A percentile compares a stretch with the other conserved stretches of the same genome.
Conservation (phyloP, 1,140 invertebrate genomes). For the Drosophila melanica region DNA sequence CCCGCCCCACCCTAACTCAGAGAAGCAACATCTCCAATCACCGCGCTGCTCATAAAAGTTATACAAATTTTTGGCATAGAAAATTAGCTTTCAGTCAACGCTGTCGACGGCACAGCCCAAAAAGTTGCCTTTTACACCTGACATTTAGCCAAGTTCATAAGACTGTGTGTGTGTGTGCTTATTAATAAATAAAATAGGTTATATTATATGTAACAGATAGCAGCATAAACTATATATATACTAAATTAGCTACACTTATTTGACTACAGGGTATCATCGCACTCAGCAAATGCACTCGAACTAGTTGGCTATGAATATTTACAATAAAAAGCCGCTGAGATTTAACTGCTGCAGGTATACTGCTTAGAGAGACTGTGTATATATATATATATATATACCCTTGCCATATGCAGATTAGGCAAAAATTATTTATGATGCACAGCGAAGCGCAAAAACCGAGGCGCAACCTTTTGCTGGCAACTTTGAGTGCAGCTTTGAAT, state of each 20-base stretch:
- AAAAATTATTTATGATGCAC: conserved; percentile 72
- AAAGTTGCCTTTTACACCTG: conserved; percentile 48
- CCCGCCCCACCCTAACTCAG: background rate
- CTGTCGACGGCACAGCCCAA: conserved; percentile 15
- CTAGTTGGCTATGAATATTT: conserved; percentile 29
- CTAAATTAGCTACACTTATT: too few species aligned
- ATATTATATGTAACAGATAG: background rate
- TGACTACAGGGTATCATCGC: too few species aligned
- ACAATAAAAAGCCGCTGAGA: conserved; percentile 43
- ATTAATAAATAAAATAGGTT: background rate
- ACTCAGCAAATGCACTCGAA: background rate
- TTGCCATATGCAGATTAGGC: conserved; percentile 70
- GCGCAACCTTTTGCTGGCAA: background rate
- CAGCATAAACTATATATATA: too few species aligned
- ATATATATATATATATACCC: background rate
- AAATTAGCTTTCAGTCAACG: conserved; percentile 67
- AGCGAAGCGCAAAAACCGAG: conserved; percentile 39
- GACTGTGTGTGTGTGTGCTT: background rate
- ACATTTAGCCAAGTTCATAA: background rate
- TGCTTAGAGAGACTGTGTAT: conserved; percentile 7
- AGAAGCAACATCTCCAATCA: background rate
- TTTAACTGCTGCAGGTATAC: conserved; percentile 8
- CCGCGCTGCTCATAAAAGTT: conserved; percentile 55
- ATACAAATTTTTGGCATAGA: conserved; percentile 58
- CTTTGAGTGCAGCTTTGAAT: conserved; percentile 28